These are phyloP conservation scores for Rissa tridactyla DNA, from an alignment of 2,113 vertebrate species.

Conservation along the genomic window DNA sequence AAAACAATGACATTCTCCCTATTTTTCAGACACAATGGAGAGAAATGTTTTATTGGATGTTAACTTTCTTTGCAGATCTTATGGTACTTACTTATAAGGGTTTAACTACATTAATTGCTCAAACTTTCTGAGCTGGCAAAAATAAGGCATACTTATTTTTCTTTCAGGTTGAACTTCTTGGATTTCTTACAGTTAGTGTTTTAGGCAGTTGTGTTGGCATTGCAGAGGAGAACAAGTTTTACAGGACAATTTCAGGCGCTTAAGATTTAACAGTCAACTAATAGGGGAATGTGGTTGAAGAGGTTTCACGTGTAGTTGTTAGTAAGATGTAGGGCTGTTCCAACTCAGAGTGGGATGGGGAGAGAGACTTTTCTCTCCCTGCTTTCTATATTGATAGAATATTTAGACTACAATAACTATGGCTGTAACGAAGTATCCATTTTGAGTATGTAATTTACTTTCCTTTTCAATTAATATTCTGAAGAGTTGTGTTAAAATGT, in stretches of 20 bases:
- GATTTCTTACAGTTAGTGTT: background rate
- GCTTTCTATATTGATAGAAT: background rate
- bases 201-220: constrained; percentile 40
- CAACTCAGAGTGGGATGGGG: background rate
- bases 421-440: background rate
- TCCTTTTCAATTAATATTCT: constrained; percentile 6
- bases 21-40: background rate
- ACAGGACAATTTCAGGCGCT: constrained; percentile 58
- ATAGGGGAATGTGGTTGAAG: constrained; percentile 62
- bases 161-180: background rate
- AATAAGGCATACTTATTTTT: background rate
- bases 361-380: background rate
- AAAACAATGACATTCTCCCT: background rate
- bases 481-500: background rate
- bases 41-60: background rate
- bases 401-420: background rate
- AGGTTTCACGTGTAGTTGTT: constrained; percentile 67
- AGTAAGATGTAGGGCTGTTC: constrained; percentile 59
- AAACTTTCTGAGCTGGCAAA: constrained; percentile 10
- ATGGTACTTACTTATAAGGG: background rate
- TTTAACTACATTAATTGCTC: background rate
- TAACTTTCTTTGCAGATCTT: background rate
- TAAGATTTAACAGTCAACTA: constrained; percentile 69
- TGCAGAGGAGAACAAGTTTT: constrained; percentile 53
- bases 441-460: background rate